Percentiles rank a stretch among this genome's conserved stretches.
Conservation (phyloP, 2,797 vertebrate genomes). For the Halcyon chelicuti region DNA sequence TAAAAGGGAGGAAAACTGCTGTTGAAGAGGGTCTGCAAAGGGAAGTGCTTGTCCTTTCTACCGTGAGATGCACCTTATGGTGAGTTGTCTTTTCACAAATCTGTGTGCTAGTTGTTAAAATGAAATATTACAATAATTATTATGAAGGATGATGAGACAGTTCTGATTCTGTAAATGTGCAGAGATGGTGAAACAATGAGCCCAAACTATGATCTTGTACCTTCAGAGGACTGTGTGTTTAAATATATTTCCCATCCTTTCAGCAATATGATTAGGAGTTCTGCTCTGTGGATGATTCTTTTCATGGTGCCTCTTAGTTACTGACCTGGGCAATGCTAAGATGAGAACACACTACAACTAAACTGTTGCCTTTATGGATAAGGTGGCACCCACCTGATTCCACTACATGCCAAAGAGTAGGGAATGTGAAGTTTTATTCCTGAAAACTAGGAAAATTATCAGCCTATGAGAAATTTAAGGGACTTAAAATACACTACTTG, state of each 20-base stretch:
- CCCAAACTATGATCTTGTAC: rapidly evolving
- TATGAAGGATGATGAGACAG: background rate
- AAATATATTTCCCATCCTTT: background rate
- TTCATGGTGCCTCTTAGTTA: background rate
- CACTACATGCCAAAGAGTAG: background rate
- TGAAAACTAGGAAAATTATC: background rate
- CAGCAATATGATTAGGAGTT: background rate
- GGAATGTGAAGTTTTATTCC: background rate
- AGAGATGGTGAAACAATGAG: background rate
- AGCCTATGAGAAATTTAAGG: background rate
- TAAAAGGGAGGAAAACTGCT: background rate
- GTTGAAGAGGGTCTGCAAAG: background rate
- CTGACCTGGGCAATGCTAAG: background rate
- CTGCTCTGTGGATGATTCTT: background rate
- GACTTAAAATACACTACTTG: background rate
- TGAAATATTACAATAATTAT: background rate
- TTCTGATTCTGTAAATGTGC: background rate
- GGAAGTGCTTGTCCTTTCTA: background rate
- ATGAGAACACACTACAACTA: background rate
- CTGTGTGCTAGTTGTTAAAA: background rate
- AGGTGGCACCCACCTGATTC: background rate
- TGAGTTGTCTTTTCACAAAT: background rate
- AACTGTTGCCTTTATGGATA: background rate
- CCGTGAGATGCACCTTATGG: rapidly evolving
- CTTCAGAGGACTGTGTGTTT: background rate